These are phyloP conservation scores for Belonocnema kinseyi DNA, from an alignment of 1,140 invertebrate genomes.

Conservation along the genomic window DNA sequence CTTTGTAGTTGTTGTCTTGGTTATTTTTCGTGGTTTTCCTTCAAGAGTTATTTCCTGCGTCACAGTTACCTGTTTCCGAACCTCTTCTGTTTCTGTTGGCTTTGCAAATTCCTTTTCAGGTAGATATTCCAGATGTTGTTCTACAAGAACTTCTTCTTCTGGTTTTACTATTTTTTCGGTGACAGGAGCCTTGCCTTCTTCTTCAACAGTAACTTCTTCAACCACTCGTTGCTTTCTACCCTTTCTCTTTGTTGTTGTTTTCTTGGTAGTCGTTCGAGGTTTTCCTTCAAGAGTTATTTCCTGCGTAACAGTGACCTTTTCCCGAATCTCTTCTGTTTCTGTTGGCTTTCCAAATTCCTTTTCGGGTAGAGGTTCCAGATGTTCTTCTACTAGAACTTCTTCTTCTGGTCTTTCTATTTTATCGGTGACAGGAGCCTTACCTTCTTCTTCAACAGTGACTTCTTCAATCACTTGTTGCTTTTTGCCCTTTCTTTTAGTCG, in stretches of 20 bases:
- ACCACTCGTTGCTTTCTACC: slow-evolving; percentile 44
- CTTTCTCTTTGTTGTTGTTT: slow-evolving; percentile 41
- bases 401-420: slow-evolving; percentile 54
- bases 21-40: slow-evolving; percentile 66
- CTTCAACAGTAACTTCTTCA: slow-evolving; percentile 50
- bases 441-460: slow-evolving; percentile 54
- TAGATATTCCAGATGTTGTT: slow-evolving; percentile 16
- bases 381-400: slow-evolving; percentile 47
- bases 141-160: slow-evolving; percentile 40
- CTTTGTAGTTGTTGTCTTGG: slow-evolving; percentile 46
- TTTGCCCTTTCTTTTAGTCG: slow-evolving; percentile 40
- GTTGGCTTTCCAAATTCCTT: not conserved
- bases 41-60: slow-evolving; percentile 63
- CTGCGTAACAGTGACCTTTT: slow-evolving; percentile 48
- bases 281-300: slow-evolving; percentile 46
- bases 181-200: slow-evolving; percentile 54
- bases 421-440: slow-evolving; percentile 53
- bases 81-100: slow-evolving; percentile 53
- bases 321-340: slow-evolving; percentile 32
- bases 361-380: too few species aligned
- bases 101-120: slow-evolving; percentile 16
- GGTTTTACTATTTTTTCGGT: slow-evolving; percentile 43
- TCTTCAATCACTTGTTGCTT: slow-evolving; percentile 45
- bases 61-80: slow-evolving; percentile 63
- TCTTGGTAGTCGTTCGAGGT: slow-evolving; percentile 46